Evolutionary conservation across 2,113 vertebrate genomes (phyloP), one percentile per base, ranked within the genome.

Genomic region (Plecturocebus donacophilus): DNA sequence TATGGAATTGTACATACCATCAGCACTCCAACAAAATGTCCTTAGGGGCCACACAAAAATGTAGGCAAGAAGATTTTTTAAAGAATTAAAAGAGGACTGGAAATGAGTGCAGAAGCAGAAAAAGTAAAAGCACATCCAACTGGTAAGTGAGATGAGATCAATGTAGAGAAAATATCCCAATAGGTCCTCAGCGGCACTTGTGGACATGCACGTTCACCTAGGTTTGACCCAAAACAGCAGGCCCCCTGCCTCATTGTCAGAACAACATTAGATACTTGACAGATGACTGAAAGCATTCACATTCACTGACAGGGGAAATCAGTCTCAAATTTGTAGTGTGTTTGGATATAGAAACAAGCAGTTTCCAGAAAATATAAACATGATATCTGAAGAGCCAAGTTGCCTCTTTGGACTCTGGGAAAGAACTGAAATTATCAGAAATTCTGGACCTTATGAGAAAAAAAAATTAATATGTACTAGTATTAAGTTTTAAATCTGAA

Each of bases 351-450:
- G 25, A 91, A 17, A 80, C 89, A 61, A 68, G 42, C 20, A 92
- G 90, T 77, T 90, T 12, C 52, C 13, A 2, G 68, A 87, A 98
- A 98, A 97, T 1, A 2, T 94, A 97, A 86, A 93, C 45, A 42
- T 56, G 81, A 96, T 99, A 99, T 99, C 99, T 99, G 99, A 99
- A 96, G 90, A 96, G 80, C 98, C 66, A 19, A 96, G 97, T 96
- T 98, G 98, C 93, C 99, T 99, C 97, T 99, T 99, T 89, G 99
- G 99, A 75, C 99, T 99, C 94, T 98, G 99, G 97, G 99, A 99
- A 90, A 99, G 98, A 98, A 99, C 98, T 99, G 99, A 99, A 91
- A 99, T 98, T 81, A 99, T 98, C 97, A 99, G 98, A 98, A 98
- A 98, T 97, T 99, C 99, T 95, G 99, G 99, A 98, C 99, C 99